These are phyloP conservation scores for Distichodus sexfasciatus DNA, from an alignment of 2,797 vertebrate genomes.

Conservation along the genomic window DNA sequence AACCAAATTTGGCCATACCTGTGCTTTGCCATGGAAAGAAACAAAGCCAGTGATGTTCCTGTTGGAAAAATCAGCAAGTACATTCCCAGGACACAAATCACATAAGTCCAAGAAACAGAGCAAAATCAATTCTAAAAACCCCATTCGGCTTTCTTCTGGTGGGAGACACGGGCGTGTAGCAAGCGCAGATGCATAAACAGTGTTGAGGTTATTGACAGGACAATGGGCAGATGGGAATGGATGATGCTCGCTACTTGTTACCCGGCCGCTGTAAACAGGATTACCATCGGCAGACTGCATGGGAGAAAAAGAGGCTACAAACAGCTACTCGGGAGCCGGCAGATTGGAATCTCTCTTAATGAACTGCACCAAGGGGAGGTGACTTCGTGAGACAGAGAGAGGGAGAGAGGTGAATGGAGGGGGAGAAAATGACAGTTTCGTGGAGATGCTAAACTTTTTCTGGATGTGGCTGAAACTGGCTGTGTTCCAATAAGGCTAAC, in stretches of 20 bases:
- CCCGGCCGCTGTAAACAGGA: conserved; percentile 70
- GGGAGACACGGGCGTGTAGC: conserved; percentile 30
- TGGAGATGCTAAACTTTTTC: too few species aligned
- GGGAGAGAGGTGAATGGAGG: conserved; percentile 33
- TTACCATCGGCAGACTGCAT: conserved; percentile 71
- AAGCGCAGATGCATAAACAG: conserved; percentile 50
- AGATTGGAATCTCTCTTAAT: conserved; percentile 71
- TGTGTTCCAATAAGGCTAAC: too few species aligned
- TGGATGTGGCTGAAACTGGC: too few species aligned
- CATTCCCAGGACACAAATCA: too few species aligned
- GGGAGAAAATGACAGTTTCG: too few species aligned
- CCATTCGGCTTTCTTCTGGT: background rate
- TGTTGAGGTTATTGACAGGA: conserved; percentile 65
- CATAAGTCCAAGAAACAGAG: background rate
- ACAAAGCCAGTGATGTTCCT: too few species aligned
- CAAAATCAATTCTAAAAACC: background rate
- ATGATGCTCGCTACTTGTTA: conserved; percentile 64
- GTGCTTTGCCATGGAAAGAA: too few species aligned
- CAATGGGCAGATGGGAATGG: conserved; percentile 54
- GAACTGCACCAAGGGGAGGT: conserved; percentile 59
- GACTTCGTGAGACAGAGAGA: conserved; percentile 18
- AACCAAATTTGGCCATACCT: too few species aligned
- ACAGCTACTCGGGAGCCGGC: conserved; percentile 54
- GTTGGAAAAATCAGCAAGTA: too few species aligned
- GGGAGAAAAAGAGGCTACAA: conserved; percentile 56